Conservation (phyloP, 92 coral and sea anemone genomes). For the Epizoanthus stellaris region DNA sequence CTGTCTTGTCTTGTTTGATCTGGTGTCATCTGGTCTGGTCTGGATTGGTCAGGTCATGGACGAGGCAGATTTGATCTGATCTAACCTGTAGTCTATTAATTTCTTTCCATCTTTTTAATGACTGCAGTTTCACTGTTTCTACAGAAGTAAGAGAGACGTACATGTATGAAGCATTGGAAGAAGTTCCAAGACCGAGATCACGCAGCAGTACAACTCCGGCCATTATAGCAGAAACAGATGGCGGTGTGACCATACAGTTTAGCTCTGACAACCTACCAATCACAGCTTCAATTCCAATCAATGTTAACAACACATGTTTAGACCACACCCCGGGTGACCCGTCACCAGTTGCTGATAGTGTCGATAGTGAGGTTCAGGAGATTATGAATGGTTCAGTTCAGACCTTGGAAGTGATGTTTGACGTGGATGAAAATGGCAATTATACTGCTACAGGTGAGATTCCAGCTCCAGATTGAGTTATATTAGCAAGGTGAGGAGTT, state of each 20-base stretch:
- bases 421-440: constrained; percentile 51
- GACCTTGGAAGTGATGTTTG: constrained; percentile 75
- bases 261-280: constrained; percentile 39
- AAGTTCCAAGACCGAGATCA: not conserved
- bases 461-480: no score
- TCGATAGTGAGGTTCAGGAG: constrained; percentile 68
- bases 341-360: not conserved
- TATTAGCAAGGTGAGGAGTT: not conserved
- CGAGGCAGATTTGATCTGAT: no score
- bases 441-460: constrained; percentile 44
- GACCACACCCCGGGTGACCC: not conserved
- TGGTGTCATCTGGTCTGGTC: no score
- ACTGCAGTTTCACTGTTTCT: not conserved
- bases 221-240: constrained; percentile 37
- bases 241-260: constrained; percentile 29
- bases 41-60: no score
- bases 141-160: not conserved
- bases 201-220: constrained; percentile 35
- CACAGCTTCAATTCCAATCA: constrained; percentile 29
- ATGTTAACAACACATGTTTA: not conserved
- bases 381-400: constrained; percentile 56
- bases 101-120: no score
- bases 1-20: not conserved
- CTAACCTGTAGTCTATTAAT: no score
- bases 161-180: not conserved